Evolutionary conservation across 2,797 vertebrate genomes (phyloP).

Genomic region (Labeo calbasu): DNA sequence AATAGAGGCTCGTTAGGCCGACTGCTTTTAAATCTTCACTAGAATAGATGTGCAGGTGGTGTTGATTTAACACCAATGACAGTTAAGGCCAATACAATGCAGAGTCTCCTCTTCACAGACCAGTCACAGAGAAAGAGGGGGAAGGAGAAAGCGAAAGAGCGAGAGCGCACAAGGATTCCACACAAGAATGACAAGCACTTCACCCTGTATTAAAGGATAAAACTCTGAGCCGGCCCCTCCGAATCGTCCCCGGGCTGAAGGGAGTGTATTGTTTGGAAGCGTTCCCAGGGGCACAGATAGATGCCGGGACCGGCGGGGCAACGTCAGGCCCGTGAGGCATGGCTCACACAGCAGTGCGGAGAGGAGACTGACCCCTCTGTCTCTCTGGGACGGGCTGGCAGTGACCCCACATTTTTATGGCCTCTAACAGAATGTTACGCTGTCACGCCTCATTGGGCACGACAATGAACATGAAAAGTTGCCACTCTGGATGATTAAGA

Average conservation of each 20-base stretch:
- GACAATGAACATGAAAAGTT: constrained; percentile 74
- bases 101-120: constrained; percentile 36
- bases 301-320: constrained; percentile 17
- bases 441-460: constrained; percentile 75
- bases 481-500: constrained; percentile 72
- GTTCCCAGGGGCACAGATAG: constrained; percentile 49
- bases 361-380: constrained; percentile 52
- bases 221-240: constrained; percentile 32
- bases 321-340: constrained; percentile 38
- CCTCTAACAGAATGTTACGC: constrained; percentile 71
- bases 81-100: constrained; percentile 35
- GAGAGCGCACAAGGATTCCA: constrained; percentile 23
- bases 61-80: constrained; percentile 52
- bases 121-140: constrained; percentile 27
- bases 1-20: constrained; percentile 25
- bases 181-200: constrained; percentile 53
- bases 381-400: constrained; percentile 47
- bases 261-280: constrained; percentile 54
- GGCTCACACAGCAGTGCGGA: constrained; percentile 31
- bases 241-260: constrained; percentile 49
- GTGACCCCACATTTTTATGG: constrained; percentile 78
- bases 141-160: neutral
- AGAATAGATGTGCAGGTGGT: constrained; percentile 48
- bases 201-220: constrained; percentile 41
- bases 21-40: constrained; percentile 41